Base-by-base conservation (phyloP, 2,888 invertebrate species). In the Odiellus spinosus region DNA sequence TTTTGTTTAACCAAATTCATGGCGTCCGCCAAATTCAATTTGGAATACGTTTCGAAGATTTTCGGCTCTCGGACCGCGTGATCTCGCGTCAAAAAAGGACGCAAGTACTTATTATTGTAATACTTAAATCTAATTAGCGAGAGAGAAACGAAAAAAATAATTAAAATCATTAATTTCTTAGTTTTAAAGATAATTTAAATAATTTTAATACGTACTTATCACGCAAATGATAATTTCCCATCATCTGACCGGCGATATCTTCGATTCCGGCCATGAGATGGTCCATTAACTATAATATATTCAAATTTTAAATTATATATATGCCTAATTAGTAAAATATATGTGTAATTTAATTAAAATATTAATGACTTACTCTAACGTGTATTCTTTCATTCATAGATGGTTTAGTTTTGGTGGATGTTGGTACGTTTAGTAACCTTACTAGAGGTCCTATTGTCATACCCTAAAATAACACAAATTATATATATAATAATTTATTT, bases 341-440 rank as follows among this genome's bases (percentile, higher is more conserved):
- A 26, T 26, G 4, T 6, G 8, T 6, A 26, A 6, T 26, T 4
- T 38, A 3, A 10, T 38, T 17, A 18, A 38, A 38, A 38, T 17
- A 35, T n/a, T 35, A n/a, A n/a, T 8, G 10, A 17, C 72, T 73
- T 70, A 91, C 91, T 73, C 90, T 76, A 68, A 88, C 90, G 65
- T 93, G 90, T 60, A 96, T 87, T 61, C 93, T 76, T 67, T 96
- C 95, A 65, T 91, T 91, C 90, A 96, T 91, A 3, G 87, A 86
- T 20, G 86, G 83, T 60, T 90, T 87, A 52, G 82, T 73, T 63
- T 83, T 85, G 59, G 84, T 82, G 3, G 85, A 86, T 46, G 82
- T 78, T 67, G 57, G 54, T 4, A 96, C 91, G 63, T 93, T 90
- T 48, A 96, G 73, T 58, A 90, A 80, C 67, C 82, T 85, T 14